phyloP scores from a whole-genome alignment of 1,140 invertebrate genomes.

The Cydia splendana region DNA sequence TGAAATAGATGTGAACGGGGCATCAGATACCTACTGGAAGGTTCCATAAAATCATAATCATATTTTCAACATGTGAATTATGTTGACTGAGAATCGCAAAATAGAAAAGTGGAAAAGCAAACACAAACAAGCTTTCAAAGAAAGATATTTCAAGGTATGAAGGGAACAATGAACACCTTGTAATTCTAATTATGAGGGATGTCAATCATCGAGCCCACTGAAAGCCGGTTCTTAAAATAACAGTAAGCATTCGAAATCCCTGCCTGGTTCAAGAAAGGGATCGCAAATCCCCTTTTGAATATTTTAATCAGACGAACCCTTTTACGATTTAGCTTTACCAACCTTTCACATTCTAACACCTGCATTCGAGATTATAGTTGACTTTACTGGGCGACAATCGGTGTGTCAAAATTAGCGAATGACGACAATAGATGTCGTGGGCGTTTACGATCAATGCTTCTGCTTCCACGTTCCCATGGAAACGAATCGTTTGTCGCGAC shows the following conservation, averaged over 20 bases:
- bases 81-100: no score
- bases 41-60: no score
- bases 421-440: slow-evolving; percentile 25
- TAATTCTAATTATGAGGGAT: slow-evolving; percentile 2
- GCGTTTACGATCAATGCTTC: slow-evolving; percentile 27
- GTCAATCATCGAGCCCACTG: not conserved
- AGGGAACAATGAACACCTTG: not conserved
- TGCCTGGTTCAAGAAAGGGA: not conserved
- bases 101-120: no score
- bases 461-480: slow-evolving; percentile 1
- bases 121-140: not conserved
- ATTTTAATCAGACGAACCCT: slow-evolving; percentile 1
- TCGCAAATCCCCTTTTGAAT: not conserved
- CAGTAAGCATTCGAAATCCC: not conserved
- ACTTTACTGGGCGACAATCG: not conserved
- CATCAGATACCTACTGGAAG: no score
- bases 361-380: not conserved
- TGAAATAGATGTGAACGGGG: no score
- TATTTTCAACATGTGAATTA: no score
- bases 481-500: not conserved
- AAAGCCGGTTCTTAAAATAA: slow-evolving; percentile 7
- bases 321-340: not conserved
- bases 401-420: not conserved
- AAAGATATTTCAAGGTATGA: not conserved
- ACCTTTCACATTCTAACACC: not conserved